A percentile compares a stretch with the other conserved stretches of the same genome.
Conservation (phyloP, 1,140 invertebrate species). For the Ceratina japonica region DNA sequence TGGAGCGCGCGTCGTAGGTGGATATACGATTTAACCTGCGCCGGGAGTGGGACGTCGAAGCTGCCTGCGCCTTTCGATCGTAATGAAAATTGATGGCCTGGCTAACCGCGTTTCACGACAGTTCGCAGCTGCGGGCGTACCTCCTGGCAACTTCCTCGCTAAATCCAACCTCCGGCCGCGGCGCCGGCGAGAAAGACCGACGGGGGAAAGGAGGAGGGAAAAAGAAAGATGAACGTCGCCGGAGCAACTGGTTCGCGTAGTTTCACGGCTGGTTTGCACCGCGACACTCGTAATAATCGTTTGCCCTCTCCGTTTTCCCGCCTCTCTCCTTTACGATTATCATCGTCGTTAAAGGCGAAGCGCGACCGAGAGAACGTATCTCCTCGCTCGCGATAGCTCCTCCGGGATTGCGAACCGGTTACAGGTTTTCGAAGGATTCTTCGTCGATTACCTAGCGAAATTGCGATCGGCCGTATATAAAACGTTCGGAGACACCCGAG, state of each 20-base stretch:
- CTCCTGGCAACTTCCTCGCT: slow-evolving; percentile 46
- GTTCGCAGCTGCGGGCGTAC: slow-evolving; percentile 48
- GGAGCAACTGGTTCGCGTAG: slow-evolving; percentile 44
- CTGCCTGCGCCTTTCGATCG: slow-evolving; percentile 53
- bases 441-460: background rate
- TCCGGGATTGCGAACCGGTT: background rate
- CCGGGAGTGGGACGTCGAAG: slow-evolving; percentile 23
- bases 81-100: slow-evolving; percentile 66
- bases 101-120: slow-evolving; percentile 61
- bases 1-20: background rate
- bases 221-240: no score
- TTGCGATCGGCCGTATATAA: background rate
- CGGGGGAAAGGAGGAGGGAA: no score
- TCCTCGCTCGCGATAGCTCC: slow-evolving; percentile 2
- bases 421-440: no score
- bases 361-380: slow-evolving; percentile 2
- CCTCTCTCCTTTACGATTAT: slow-evolving; percentile 41
- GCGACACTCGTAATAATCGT: slow-evolving; percentile 53
- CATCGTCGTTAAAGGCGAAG: slow-evolving; percentile 18
- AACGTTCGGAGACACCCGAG: slow-evolving; percentile 1
- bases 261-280: slow-evolving; percentile 28
- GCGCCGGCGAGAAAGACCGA: background rate
- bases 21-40: slow-evolving; percentile 23
- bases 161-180: slow-evolving; percentile 9
- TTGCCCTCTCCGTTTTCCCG: slow-evolving; percentile 29